Evolutionary conservation across 2,797 vertebrate species (phyloP).

Genomic region (Merluccius polli): DNA sequence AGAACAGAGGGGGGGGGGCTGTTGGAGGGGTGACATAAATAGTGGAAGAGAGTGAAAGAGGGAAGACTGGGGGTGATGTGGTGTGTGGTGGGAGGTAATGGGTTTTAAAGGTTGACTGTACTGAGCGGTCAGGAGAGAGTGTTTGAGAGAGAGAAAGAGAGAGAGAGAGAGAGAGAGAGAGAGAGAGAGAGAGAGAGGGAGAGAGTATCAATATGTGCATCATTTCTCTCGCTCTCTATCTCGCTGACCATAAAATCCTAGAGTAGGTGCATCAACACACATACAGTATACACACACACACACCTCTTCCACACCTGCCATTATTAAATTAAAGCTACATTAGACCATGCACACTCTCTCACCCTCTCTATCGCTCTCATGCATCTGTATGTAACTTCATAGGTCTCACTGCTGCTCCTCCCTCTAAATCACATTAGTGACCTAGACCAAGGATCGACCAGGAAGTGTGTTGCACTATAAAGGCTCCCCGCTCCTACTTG

Average conservation of each 20-base stretch:
- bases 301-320: slow-evolving; percentile 9
- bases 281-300: neutral
- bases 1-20: neutral
- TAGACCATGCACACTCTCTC: slow-evolving; percentile 24
- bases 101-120: slow-evolving; percentile 50
- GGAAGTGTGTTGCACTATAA: slow-evolving; percentile 22
- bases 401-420: neutral
- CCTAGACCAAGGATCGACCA: neutral
- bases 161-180: slow-evolving; percentile 19
- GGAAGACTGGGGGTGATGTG: neutral
- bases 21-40: neutral
- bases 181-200: slow-evolving; percentile 5
- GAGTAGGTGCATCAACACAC: slow-evolving; percentile 15
- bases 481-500: slow-evolving; percentile 9
- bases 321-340: slow-evolving; percentile 53
- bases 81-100: slow-evolving; percentile 32
- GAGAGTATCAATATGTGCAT: slow-evolving; percentile 42
- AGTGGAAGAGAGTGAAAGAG: neutral
- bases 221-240: slow-evolving; percentile 18
- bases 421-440: slow-evolving; percentile 4
- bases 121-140: slow-evolving; percentile 22
- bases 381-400: neutral
- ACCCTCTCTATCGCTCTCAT: neutral
- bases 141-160: too few species aligned
- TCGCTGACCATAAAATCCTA: slow-evolving; percentile 44